phyloP scores from a whole-genome alignment of 1,140 invertebrate genomes.

The Dinoponera quadriceps region DNA sequence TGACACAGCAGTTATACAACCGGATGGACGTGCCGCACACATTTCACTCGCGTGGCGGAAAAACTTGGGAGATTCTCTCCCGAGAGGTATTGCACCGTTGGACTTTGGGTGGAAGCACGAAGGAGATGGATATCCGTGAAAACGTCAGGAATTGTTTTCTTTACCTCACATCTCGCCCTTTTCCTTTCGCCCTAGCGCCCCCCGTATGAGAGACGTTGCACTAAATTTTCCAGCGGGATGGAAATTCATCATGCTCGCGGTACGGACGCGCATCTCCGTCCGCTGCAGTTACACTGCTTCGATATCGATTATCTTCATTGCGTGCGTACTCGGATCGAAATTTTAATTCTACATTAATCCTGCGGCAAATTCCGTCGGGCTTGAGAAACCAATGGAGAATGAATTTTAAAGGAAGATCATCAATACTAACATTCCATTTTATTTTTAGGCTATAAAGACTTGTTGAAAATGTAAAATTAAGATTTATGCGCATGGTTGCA shows the following conservation, averaged over 20 bases:
- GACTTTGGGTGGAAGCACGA: slow-evolving; percentile 23
- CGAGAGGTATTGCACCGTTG: slow-evolving; percentile 19
- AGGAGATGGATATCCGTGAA: slow-evolving; percentile 45
- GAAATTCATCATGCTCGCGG: slow-evolving; percentile 44
- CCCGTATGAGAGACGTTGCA: slow-evolving; percentile 20
- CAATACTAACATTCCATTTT: too few relatives aligned
- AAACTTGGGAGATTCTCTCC: slow-evolving; percentile 41
- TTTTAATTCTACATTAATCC: slow-evolving; percentile 26
- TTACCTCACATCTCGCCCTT: neutral
- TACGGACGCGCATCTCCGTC: neutral
- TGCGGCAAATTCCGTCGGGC: neutral
- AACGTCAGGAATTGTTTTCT: slow-evolving; percentile 52
- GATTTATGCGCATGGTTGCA: too few relatives aligned
- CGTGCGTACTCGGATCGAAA: slow-evolving; percentile 9
- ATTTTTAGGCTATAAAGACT: too few relatives aligned
- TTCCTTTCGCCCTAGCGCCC: slow-evolving; percentile 7
- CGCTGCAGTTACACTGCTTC: slow-evolving; percentile 11
- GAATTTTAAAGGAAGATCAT: too few relatives aligned
- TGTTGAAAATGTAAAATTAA: too few relatives aligned
- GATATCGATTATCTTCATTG: slow-evolving; percentile 23
- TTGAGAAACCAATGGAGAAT: neutral
- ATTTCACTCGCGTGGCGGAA: slow-evolving; percentile 25
- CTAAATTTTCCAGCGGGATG: slow-evolving; percentile 44
- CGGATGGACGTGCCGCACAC: slow-evolving; percentile 13
- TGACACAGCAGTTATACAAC: slow-evolving; percentile 47